phyloP scores from a whole-genome alignment of 2,888 invertebrate genomes.

The Dynastes tityus region DNA sequence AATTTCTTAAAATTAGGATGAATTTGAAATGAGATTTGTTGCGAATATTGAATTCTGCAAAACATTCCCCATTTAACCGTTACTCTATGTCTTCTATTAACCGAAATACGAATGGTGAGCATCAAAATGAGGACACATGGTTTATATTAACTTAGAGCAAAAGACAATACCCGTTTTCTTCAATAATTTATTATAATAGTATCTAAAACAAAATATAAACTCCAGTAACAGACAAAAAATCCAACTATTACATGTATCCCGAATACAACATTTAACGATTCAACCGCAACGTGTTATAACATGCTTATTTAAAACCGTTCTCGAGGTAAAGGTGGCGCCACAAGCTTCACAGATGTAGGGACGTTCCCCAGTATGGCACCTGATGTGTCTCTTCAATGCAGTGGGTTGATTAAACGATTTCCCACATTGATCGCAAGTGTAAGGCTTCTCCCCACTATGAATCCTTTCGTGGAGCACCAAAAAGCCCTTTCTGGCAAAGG shows the following conservation, averaged over 20 bases:
- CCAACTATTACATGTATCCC: background rate
- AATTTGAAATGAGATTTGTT: no score
- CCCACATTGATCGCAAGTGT: constrained; percentile 65
- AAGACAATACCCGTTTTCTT: no score
- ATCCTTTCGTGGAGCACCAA: constrained; percentile 64
- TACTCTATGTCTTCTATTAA: no score
- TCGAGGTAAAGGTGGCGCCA: constrained; percentile 74
- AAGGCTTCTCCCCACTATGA: constrained; percentile 66
- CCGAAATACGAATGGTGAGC: no score
- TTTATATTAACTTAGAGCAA: no score
- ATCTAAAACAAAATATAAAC: constrained; percentile 3
- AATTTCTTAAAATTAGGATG: no score
- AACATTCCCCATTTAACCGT: no score
- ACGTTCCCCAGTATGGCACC: constrained; percentile 64
- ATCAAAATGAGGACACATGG: no score
- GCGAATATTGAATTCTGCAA: no score
- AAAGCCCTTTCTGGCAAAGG: constrained; percentile 62
- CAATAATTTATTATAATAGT: background rate
- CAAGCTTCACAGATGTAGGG: constrained; percentile 73
- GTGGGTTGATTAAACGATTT: constrained; percentile 64
- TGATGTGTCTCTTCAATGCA: constrained; percentile 62
- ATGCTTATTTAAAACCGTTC: constrained; percentile 25
- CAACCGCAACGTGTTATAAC: background rate
- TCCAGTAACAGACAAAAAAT: background rate
- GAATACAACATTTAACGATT: background rate